phyloP scores from a whole-genome alignment of 1,140 invertebrate species.

The Oedothorax gibbosus region DNA sequence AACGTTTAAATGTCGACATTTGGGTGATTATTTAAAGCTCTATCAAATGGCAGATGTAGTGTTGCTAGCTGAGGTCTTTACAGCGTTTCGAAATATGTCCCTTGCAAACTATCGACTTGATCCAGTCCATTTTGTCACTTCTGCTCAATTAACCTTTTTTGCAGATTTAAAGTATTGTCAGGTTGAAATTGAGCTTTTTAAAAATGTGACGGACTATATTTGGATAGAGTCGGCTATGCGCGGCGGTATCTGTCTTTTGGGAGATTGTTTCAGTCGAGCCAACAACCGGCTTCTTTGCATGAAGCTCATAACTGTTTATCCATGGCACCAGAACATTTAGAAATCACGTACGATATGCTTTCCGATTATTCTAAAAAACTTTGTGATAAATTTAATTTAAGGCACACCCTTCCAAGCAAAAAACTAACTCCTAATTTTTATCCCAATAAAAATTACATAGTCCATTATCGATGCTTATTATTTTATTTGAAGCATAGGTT shows the following conservation, averaged over 20 bases:
- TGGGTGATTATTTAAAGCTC: no score
- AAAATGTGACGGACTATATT: neutral
- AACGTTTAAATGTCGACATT: no score
- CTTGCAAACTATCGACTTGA: no score
- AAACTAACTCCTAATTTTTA: neutral
- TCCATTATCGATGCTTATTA: neutral
- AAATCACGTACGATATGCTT: conserved; percentile 2
- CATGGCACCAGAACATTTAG: neutral
- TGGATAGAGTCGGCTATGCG: neutral
- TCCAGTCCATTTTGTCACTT: no score
- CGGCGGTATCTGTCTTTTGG: neutral
- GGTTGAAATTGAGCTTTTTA: no score
- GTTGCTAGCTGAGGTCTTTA: no score
- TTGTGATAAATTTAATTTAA: conserved; percentile 6
- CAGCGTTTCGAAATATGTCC: no score
- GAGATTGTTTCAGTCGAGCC: neutral
- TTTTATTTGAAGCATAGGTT: neutral
- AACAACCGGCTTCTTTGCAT: neutral
- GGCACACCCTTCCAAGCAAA: neutral
- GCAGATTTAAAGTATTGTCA: no score
- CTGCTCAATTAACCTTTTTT: no score
- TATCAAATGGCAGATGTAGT: no score
- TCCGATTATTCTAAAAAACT: no score
- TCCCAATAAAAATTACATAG: neutral
- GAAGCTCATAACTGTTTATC: neutral